Conservation (phyloP, 2,797 vertebrate genomes). For the Lacerta agilis region DNA sequence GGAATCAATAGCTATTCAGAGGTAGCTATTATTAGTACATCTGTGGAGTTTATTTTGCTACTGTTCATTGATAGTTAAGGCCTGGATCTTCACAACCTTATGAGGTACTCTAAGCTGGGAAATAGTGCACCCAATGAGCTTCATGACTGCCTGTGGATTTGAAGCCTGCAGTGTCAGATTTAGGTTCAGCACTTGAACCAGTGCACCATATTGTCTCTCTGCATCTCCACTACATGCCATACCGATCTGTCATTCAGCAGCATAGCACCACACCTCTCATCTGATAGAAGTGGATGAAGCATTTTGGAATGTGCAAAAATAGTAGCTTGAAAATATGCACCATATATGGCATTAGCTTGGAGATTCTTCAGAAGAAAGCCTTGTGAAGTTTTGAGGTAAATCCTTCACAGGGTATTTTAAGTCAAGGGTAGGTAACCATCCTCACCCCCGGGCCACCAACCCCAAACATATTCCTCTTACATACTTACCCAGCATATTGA, state of each 20-base stretch:
- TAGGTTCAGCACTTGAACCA: too few species aligned
- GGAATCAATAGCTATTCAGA: background rate
- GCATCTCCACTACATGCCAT: too few species aligned
- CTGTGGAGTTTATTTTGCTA: background rate
- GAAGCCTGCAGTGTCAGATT: too few species aligned
- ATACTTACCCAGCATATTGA: too few species aligned
- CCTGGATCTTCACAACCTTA: background rate
- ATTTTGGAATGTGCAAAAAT: background rate
- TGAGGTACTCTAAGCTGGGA: too few species aligned
- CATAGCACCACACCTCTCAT: background rate
- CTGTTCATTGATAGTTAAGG: background rate
- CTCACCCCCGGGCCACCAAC: too few species aligned
- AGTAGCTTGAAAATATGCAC: background rate
- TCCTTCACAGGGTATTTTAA: background rate
- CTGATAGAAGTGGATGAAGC: background rate
- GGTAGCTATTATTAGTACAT: background rate
- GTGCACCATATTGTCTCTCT: too few species aligned
- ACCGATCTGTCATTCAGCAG: background rate
- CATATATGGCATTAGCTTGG: background rate
- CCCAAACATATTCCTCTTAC: too few species aligned
- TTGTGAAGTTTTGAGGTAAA: background rate
- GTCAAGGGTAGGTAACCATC: too few species aligned
- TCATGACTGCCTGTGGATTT: too few species aligned
- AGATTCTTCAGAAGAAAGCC: background rate
- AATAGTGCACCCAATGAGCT: too few species aligned